These are phyloP conservation scores for Cyphomyrmex costatus DNA, from an alignment of 1,140 invertebrate species.

Conservation along the genomic window DNA sequence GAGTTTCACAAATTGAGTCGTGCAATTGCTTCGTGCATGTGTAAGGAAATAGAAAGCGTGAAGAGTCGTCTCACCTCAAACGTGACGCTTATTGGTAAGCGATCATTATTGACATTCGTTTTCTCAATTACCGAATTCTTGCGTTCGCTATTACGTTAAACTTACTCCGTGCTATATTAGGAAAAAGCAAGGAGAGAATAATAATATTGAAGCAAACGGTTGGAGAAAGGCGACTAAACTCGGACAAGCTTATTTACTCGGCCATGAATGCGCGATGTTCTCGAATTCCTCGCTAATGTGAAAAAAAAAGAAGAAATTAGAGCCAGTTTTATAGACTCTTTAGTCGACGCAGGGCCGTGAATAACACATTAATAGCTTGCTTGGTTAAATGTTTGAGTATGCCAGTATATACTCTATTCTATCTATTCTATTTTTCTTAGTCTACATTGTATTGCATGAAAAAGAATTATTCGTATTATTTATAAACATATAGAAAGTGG, in stretches of 20 bases:
- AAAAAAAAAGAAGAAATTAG: conserved; percentile 52
- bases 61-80: conserved; percentile 25
- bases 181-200: conserved; percentile 8
- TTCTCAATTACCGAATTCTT: conserved; percentile 21
- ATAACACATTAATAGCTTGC: conserved; percentile 26
- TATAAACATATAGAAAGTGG: not conserved
- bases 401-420: not conserved
- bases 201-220: conserved; percentile 20
- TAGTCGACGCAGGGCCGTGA: conserved; percentile 23
- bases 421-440: not conserved
- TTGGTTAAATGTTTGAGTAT: conserved; percentile 16
- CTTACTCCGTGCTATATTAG: not conserved
- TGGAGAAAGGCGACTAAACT: conserved; percentile 73
- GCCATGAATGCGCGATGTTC: conserved; percentile 70
- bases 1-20: conserved; percentile 17
- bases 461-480: not conserved
- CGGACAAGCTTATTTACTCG: conserved; percentile 71
- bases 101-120: not conserved
- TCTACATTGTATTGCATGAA: not conserved
- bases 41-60: not conserved
- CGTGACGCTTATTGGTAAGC: conserved; percentile 8
- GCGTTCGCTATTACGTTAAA: not conserved
- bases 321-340: conserved; percentile 53
- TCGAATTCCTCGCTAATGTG: conserved; percentile 71
- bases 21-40: not conserved